phyloP scores from a whole-genome alignment of 2,797 vertebrate species.

The Pristis pectinata region DNA sequence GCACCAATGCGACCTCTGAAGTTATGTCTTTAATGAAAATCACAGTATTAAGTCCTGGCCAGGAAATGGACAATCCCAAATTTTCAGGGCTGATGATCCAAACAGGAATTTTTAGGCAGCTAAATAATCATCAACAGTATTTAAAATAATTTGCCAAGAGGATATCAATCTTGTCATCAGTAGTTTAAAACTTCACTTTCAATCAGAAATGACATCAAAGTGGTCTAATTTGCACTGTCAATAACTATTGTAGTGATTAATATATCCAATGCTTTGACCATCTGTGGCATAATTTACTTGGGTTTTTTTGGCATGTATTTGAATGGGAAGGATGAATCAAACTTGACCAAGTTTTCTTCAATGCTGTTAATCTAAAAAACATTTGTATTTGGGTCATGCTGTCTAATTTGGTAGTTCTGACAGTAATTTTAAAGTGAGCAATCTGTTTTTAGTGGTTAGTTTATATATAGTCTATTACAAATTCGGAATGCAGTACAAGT shows the following conservation, averaged over 20 bases:
- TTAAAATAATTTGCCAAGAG: not conserved
- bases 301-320: not conserved
- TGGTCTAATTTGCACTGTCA: not conserved
- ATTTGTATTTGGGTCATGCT: not conserved
- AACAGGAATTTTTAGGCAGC: not conserved
- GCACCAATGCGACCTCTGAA: not conserved
- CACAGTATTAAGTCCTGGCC: not conserved
- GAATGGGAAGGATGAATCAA: not conserved
- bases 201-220: not conserved
- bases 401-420: not conserved
- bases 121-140: not conserved
- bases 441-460: not conserved
- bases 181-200: not conserved
- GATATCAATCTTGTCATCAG: not conserved
- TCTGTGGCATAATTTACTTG: not conserved
- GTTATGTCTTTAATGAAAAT: not conserved
- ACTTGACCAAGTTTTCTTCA: not conserved
- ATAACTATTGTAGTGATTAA: not conserved
- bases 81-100: not conserved
- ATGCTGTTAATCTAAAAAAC: not conserved
- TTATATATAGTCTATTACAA: not conserved
- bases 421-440: not conserved
- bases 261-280: not conserved
- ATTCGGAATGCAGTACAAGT: not conserved
- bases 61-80: not conserved